Evolutionary conservation across 2,888 invertebrate genomes (phyloP), one percentile per base, ranked within the genome.

Genomic region (Drosophila lacicola): DNA sequence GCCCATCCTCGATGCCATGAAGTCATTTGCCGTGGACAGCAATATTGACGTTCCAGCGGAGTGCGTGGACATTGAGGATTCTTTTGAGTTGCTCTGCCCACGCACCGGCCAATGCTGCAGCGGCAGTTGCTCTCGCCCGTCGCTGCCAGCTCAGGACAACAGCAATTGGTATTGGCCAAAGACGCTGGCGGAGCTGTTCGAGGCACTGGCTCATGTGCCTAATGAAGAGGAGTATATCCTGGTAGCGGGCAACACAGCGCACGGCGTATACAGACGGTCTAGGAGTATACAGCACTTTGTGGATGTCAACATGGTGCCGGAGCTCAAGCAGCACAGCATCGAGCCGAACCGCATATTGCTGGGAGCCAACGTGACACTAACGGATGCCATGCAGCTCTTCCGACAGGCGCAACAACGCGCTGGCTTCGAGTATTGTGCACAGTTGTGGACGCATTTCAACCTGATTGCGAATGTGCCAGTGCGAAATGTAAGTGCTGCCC

Each of bases 181-280:
- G 17, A 70, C 86, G 19, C 68, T 81, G 41, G 33, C 36, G 0
- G 83, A 92, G 11, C 53, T 91, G 10, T 90, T 90, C 19, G 50
- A 60, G 2, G 75, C 84, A 0, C 72, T 96, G n/a, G 84, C 91
- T 0, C 63, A 84, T 29, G 57, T 82, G 3, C 54, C 77, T 45
- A 62, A 10, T 9, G 91, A 91, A 3, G 93, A 83, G 34, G 58
- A 92, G n/a, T 96, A 95, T 76, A 94, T 95, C 88, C 89, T 97
- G n/a, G 94, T 96, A 1, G 95, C 95, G n/a, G 97, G 97, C 13
- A 96, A 96, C 87, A 97, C 97, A 1, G 96, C 95, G 2, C 95
- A 95, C 91, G 97, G 97, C 1, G 93, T 93, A 0, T 93, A 92
- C 74, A 91, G 93, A 9, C 84, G 91, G 3, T 49, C 81, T 0